A percentile compares a stretch with the other conserved stretches of the same genome.
phyloP scores from a whole-genome alignment of 2,888 invertebrate species.

The Nomada ferruginata region DNA sequence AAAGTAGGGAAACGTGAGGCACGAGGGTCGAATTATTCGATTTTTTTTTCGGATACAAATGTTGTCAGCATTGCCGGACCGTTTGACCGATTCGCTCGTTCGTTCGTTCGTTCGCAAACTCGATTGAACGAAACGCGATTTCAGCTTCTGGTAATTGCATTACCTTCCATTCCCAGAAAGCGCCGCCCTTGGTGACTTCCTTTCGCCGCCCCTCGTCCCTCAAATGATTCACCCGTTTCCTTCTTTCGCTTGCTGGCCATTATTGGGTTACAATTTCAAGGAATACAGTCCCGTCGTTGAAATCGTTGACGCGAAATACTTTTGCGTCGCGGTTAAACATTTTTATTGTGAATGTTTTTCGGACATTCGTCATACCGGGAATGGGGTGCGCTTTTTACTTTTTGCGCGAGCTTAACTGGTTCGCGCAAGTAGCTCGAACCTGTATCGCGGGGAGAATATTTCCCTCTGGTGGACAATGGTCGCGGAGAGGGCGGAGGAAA shows the following conservation, averaged over 20 bases:
- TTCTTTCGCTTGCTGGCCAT: too few relatives aligned
- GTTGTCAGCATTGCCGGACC: slow-evolving; percentile 4
- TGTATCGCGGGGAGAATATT: background rate
- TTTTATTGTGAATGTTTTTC: background rate
- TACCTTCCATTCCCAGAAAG: slow-evolving; percentile 75
- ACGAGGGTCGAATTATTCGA: too few relatives aligned
- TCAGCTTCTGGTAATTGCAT: slow-evolving; percentile 79
- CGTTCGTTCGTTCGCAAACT: slow-evolving; percentile 73
- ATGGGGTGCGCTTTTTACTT: background rate
- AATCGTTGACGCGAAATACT: too few relatives aligned
- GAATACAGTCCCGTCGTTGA: too few relatives aligned
- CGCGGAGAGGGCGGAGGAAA: background rate
- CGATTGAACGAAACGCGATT: slow-evolving; percentile 80
- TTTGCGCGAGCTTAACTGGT: background rate
- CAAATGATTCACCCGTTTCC: too few relatives aligned
- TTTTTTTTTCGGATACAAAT: slow-evolving; percentile 1
- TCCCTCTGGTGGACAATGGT: slow-evolving; percentile 39
- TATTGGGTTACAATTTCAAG: too few relatives aligned
- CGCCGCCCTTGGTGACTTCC: slow-evolving; percentile 37
- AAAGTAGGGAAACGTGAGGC: too few relatives aligned
- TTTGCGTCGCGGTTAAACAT: too few relatives aligned
- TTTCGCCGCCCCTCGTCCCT: slow-evolving; percentile 65
- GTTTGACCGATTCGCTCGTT: slow-evolving; percentile 73
- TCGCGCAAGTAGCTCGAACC: slow-evolving; percentile 13
- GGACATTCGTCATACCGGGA: background rate